These are phyloP conservation scores for Zaprionus gabonicus DNA, from an alignment of 1,140 invertebrate species.

Conservation along the genomic window DNA sequence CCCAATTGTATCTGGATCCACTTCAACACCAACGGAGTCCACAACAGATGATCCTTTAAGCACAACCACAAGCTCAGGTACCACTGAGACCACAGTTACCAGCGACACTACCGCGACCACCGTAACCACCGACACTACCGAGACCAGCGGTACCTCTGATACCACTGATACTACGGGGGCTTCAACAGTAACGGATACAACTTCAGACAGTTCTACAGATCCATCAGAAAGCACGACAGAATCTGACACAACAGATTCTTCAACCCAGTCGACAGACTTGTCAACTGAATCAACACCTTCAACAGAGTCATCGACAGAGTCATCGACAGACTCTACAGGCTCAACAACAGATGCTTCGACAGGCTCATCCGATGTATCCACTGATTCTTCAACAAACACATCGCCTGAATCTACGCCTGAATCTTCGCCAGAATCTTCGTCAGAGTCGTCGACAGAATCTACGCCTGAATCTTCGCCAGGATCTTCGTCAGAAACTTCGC, in stretches of 20 bases:
- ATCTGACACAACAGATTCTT: conserved; percentile 7
- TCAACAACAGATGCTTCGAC: too few relatives aligned
- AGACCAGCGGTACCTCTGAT: too few relatives aligned
- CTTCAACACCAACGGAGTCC: not conserved
- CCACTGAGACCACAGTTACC: too few relatives aligned
- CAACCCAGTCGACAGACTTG: not conserved
- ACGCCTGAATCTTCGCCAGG: conserved; percentile 1
- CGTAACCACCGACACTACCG: not conserved
- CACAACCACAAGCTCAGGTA: not conserved
- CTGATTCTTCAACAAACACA: conserved; percentile 1
- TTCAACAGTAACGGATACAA: not conserved
- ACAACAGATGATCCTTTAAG: not conserved
- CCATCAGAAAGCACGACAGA: not conserved
- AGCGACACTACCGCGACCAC: not conserved
- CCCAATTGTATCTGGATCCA: not conserved
- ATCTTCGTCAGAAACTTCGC: conserved; percentile 8
- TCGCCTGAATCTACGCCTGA: conserved; percentile 11
- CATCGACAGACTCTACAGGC: not conserved
- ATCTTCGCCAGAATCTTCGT: not conserved
- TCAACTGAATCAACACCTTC: not conserved
- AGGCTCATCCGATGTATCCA: not conserved
- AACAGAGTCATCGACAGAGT: conserved; percentile 10
- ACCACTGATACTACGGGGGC: not conserved
- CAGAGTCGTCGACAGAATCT: conserved; percentile 16
- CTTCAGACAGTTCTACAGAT: not conserved